Conservation (phyloP, 1,140 invertebrate genomes). For the Popillia japonica region DNA sequence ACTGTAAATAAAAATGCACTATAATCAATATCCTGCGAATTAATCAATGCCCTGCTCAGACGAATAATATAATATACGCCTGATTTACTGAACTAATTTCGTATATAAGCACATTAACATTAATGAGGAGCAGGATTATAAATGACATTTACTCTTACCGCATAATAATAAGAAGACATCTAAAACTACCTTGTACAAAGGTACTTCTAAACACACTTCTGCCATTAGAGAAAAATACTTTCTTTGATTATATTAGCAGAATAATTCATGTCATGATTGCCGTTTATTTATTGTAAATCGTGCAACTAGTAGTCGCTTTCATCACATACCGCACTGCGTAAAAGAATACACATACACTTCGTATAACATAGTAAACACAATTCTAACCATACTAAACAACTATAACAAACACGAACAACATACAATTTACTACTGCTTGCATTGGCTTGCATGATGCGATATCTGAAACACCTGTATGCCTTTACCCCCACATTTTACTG, state of each 20-base stretch:
- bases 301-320: neutral
- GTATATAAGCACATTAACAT: neutral
- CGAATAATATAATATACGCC: neutral
- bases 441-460: neutral
- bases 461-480: constrained; percentile 7
- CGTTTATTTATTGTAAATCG: neutral
- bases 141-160: constrained; percentile 42
- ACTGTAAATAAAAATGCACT: constrained; percentile 63
- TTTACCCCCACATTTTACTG: neutral
- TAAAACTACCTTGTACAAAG: constrained; percentile 46
- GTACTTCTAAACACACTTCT: constrained; percentile 37
- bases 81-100: neutral
- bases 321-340: constrained; percentile 14
- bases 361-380: constrained; percentile 1
- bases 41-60: neutral
- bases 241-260: neutral
- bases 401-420: neutral
- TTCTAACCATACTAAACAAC: neutral
- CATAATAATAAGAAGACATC: constrained; percentile 46
- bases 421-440: neutral
- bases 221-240: constrained; percentile 10
- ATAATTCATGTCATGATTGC: constrained; percentile 16
- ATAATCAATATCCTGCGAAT: neutral
- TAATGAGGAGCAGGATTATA: neutral
- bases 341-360: neutral